A percentile compares a stretch with the other conserved stretches of the same genome.
Conservation (phyloP, 2,113 vertebrate genomes). For the Cichladusa arquata region DNA sequence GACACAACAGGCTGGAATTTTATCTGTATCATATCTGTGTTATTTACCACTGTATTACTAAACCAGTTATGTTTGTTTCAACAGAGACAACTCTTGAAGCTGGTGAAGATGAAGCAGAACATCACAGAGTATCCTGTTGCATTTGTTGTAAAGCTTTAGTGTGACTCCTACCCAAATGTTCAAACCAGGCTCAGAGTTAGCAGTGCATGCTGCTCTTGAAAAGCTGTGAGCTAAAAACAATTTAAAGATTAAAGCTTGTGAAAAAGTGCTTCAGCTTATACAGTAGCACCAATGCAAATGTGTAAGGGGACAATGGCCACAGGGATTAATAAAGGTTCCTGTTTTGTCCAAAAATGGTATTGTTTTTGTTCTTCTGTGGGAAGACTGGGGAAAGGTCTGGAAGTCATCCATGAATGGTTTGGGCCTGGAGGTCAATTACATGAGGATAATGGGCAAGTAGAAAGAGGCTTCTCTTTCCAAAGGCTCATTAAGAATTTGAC, state of each 20-base stretch:
- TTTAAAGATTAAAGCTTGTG: not conserved
- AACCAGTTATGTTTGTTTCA: conserved; percentile 12
- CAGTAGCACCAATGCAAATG: not conserved
- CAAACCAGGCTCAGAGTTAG: not conserved
- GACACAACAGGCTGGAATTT: not conserved
- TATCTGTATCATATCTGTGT: not conserved
- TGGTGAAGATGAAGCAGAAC: not conserved
- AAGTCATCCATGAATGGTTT: not conserved
- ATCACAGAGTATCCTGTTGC: not conserved
- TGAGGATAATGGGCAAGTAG: not conserved
- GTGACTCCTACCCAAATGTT: not conserved
- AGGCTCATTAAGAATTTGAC: not conserved
- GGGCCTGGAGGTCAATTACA: not conserved
- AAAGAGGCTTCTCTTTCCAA: not conserved
- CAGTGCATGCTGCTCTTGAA: not conserved
- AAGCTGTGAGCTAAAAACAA: not conserved
- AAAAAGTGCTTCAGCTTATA: not conserved
- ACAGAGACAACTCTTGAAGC: not conserved
- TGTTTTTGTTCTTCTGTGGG: not conserved
- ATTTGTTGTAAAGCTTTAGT: not conserved
- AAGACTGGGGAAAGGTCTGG: not conserved
- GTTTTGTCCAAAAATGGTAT: not conserved
- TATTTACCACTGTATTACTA: not conserved
- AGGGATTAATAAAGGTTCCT: conserved; percentile 33
- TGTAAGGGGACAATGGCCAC: not conserved